A percentile compares a stretch with the other conserved stretches of the same genome.
These are phyloP conservation scores for Linepithema humile DNA, from an alignment of 1,140 invertebrate genomes.

Conservation along the genomic window DNA sequence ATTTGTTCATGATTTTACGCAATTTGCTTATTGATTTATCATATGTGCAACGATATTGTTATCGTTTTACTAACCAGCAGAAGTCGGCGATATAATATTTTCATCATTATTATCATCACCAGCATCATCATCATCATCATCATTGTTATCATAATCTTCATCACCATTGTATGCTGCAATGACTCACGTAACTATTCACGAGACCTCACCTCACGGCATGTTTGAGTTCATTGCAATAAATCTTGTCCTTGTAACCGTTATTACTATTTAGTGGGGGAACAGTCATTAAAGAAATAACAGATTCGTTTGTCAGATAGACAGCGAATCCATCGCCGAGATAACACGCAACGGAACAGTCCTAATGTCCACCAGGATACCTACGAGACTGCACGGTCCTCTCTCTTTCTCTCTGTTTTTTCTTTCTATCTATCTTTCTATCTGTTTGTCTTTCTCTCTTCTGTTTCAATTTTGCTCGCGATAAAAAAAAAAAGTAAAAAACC, in stretches of 20 bases:
- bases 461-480: constrained; percentile 61
- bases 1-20: background rate
- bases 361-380: constrained; percentile 71
- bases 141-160: background rate
- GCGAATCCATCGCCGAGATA: constrained; percentile 31
- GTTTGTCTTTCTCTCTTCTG: constrained; percentile 54
- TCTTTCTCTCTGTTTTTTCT: constrained; percentile 52
- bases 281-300: background rate
- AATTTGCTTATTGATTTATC: background rate
- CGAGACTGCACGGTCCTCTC: constrained; percentile 69
- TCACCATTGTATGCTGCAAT: background rate
- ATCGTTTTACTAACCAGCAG: background rate
- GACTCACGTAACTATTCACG: constrained; percentile 11
- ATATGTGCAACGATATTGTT: background rate
- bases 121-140: background rate
- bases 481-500: constrained; percentile 30
- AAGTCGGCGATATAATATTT: constrained; percentile 36
- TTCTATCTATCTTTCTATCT: constrained; percentile 44
- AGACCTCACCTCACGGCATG: constrained; percentile 28
- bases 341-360: constrained; percentile 29
- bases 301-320: background rate
- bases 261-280: background rate
- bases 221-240: constrained; percentile 55
- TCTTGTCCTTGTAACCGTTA: background rate
- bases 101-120: background rate